Evolutionary conservation across 1,140 invertebrate species (phyloP), one percentile per base, ranked within the genome.

Genomic region (Sarcophaga peregrina): DNA sequence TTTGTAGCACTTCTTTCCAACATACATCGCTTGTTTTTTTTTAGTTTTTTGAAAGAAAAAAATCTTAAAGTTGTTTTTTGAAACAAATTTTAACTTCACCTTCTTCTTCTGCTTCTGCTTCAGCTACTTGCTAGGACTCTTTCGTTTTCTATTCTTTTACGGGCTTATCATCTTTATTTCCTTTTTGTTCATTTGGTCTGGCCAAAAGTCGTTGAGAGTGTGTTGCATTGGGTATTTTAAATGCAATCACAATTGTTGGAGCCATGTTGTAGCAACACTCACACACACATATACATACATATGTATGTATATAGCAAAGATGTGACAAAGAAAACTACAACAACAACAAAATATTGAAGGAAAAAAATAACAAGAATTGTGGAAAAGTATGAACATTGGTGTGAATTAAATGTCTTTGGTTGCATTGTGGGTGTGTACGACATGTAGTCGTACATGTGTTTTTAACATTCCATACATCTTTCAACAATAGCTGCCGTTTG

Each of bases 401-500:
- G 17, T 78, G 47, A 20, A 50, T 52, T n/a, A 10, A 15, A 17
- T 48, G 47, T 78, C 8, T 78, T n/a, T 52, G 47, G 75, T 78
- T 25, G 75, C 47, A 20, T 50, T 78, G 75, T 78, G 47, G n/a
- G 74, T 76, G 74, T 76, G 75, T 78, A 46, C 75, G 75, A 78
- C 75, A 78, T 78, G 75, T 78, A 78, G 48, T 78, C 50, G 47
- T 78, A 78, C 75, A 78, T 78, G 75, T 78, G 75, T 78, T 78
- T 20, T 50, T 47, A 78, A 50, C 75, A 78, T 78, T 52, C 48
- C 37, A 78, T 78, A 48, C 47, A 78, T 78, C 74, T 76, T 47
- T 52, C 47, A 78, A 78, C 75, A 78, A 50, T 50, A 25, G 37
- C 62, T 25, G 25, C 37, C 0, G n/a, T 52, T 11, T 46, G 46